Base-by-base conservation (phyloP, 2,888 invertebrate species). In the Pachycephus smyrnensis region DNA sequence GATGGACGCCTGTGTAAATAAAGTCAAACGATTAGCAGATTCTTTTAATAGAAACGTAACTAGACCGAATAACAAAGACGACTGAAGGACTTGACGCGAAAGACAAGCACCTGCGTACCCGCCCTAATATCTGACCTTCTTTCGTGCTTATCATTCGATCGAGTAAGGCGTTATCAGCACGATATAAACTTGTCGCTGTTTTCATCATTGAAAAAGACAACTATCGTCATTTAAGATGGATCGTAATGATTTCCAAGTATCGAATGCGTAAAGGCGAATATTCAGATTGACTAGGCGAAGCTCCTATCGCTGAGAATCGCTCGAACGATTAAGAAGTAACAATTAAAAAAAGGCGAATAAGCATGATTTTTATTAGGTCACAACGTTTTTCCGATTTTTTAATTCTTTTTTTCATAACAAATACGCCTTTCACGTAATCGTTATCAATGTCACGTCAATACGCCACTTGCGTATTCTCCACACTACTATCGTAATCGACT, bases 361-460 rank as follows among this genome's bases (percentile, higher is more conserved):
- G 4, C 15, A 0, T 15, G 37, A 37, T 37, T 40, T 40, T 40
- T 4, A 40, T 40, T 4, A 40, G 4, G 37, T 40, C 37, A 40
- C 15, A 1, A 40, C 33, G 4, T 40, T 15, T 15, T 37, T 37
- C 12, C 15, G 12, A 33, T 40, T 1, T 55, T 55, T 40, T n/a
- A n/a, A n/a, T 36, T 36, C 12, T 55, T 15, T 23, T 23, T 55
- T 1, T 1, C 15, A 12, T 6, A 6, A 12, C n/a, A 12, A 0
- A 40, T 6, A 6, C 40, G 0, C 1, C 1, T 0, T 2, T 4
- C 1, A 4, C 6, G 2, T 2, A 55, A 9, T 55, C 23, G 6
- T 23, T 55, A 55, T 55, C 2, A 23, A 23, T 55, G 23, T 55
- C 40, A 55, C 23, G 23, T 55, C 15, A 9, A 1, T 55, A 55